Evolutionary conservation across 2,113 vertebrate genomes (phyloP).

Genomic region (Porphyrio hochstetteri): DNA sequence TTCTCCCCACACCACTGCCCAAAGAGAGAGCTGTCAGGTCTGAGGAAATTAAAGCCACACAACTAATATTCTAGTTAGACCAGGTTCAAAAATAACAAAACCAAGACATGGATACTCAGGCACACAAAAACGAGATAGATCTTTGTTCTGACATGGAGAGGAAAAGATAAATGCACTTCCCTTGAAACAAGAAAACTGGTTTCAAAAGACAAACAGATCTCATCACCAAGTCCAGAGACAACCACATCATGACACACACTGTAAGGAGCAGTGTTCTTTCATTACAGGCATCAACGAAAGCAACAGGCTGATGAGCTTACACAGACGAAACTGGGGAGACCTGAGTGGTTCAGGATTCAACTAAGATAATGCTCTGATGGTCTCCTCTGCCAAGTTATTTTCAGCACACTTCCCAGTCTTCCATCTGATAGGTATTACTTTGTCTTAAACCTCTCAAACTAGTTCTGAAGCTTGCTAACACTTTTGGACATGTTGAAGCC

Average conservation of each 20-base stretch:
- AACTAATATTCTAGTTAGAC: not conserved
- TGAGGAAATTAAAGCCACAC: not conserved
- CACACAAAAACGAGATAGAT: not conserved
- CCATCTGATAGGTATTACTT: not conserved
- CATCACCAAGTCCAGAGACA: not conserved
- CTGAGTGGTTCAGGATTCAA: not conserved
- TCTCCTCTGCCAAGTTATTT: not conserved
- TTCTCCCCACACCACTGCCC: not conserved
- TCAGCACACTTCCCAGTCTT: not conserved
- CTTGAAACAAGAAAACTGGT: not conserved
- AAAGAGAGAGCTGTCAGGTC: not conserved
- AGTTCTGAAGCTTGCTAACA: not conserved
- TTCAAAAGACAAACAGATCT: not conserved
- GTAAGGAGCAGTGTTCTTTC: not conserved
- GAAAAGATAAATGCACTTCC: not conserved
- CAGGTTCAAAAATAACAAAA: not conserved
- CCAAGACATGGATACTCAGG: not conserved
- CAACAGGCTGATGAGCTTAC: not conserved
- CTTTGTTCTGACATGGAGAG: not conserved
- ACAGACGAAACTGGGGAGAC: not conserved
- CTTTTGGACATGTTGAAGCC: not conserved
- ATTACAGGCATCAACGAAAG: not conserved
- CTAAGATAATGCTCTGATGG: not conserved
- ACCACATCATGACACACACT: accelerated
- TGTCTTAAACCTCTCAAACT: not conserved